phyloP scores from a whole-genome alignment of 2,113 vertebrate genomes.

The Candoia aspera region DNA sequence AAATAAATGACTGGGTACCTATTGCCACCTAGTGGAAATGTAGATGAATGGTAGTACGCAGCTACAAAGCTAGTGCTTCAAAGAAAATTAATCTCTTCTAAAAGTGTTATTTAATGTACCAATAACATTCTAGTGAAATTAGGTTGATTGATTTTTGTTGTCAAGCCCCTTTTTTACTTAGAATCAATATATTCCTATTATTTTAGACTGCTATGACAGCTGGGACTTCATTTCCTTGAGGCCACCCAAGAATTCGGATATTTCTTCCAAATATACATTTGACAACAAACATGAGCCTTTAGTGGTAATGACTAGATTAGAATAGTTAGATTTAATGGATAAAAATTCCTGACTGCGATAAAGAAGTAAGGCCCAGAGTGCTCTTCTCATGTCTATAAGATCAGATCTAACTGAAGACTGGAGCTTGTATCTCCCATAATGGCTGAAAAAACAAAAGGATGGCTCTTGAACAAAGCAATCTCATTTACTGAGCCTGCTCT shows the following conservation, averaged over 20 bases:
- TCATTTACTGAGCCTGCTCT: not conserved
- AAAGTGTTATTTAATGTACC: not conserved
- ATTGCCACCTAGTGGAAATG: slow-evolving; percentile 26
- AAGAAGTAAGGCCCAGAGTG: not conserved
- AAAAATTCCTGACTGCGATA: not conserved
- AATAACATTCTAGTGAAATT: not conserved
- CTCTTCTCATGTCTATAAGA: not conserved
- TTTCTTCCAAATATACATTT: not conserved
- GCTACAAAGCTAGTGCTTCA: not conserved
- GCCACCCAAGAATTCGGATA: not conserved
- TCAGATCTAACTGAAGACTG: too few species aligned
- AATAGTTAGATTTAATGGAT: not conserved
- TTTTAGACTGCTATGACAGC: not conserved
- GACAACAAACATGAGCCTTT: not conserved
- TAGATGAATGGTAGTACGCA: not conserved
- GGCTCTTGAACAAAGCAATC: not conserved
- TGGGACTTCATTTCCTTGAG: not conserved
- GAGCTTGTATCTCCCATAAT: too few species aligned
- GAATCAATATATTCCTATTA: not conserved
- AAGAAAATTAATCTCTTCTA: not conserved
- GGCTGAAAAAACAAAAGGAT: not conserved
- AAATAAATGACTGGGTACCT: not conserved
- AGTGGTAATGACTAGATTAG: not conserved
- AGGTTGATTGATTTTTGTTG: not conserved
- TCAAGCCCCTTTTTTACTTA: not conserved